Evolutionary conservation across 2,113 vertebrate genomes (phyloP), one percentile per base, ranked within the genome.

Genomic region (Lophius piscatorius): DNA sequence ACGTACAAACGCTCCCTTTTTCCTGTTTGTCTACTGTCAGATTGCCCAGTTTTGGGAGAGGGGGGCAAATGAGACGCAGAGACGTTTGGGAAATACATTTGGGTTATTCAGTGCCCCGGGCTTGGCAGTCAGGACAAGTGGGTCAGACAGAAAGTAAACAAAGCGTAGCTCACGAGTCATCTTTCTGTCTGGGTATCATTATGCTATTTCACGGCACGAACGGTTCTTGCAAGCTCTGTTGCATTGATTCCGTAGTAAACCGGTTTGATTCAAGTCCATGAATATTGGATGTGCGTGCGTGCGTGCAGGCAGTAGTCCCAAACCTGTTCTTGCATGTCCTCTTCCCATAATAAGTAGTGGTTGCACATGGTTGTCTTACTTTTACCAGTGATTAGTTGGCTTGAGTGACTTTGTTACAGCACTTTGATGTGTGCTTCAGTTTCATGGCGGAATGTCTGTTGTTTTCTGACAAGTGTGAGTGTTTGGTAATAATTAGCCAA

Each of bases 71-170:
- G 14, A 62, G 61, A 60, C 7, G 4, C 35, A 2, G 50, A 67
- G 72, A 77, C n/a, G 3, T 76, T 78, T 58, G 60, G 65, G 45
- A 33, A 71, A 81, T 70, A 52, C 54, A 85, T 84, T 62, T 79
- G 68, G 68, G 78, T 67, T 80, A 70, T 57, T 72, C 18, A 20
- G 20, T 63, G 76, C 76, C 76, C 41, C 14, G 7, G 70, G 82
- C 59, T 70, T 71, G 66, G 44, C 41, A 49, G 55, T 31, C 69
- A 75, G 84, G 87, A 88, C 83, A 85, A 80, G 63, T 63, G 76
- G 74, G 81, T 89, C 88, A 89, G 82, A 87, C 84, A 72, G 81
- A 88, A 83, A 83, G 86, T 87, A 90, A 91, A 88, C 87, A 91
- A 75, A 83, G 70, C 74, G 72, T 57, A 33, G 71, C 39, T 70